phyloP scores from a whole-genome alignment of 1,140 invertebrate genomes.

The Drosophila teissieri region DNA sequence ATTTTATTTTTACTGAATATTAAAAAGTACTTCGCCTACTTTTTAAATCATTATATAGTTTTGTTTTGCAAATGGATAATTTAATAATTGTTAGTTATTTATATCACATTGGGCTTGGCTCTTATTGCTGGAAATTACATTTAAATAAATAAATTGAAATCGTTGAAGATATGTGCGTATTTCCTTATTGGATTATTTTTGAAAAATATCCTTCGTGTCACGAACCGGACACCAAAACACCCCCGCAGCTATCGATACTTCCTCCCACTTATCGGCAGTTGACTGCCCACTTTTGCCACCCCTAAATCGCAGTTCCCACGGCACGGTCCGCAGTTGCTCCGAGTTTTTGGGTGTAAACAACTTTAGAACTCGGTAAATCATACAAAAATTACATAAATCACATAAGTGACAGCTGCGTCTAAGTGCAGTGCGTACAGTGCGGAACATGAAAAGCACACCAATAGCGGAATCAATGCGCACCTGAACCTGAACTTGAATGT shows the following conservation, averaged over 20 bases:
- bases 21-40: too few species aligned
- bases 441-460: constrained; percentile 1
- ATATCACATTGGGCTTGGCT: too few species aligned
- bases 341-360: constrained; percentile 31
- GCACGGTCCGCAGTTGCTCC: constrained; percentile 4
- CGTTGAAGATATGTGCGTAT: too few species aligned
- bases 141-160: too few species aligned
- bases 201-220: too few species aligned
- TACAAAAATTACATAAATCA: constrained; percentile 34
- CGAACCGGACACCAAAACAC: not conserved
- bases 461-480: constrained; percentile 31
- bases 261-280: not conserved
- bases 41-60: too few species aligned
- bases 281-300: constrained; percentile 6
- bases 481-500: constrained; percentile 66
- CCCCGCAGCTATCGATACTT: not conserved
- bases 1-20: too few species aligned
- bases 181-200: too few species aligned
- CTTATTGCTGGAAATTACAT: too few species aligned
- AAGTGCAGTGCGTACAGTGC: constrained; percentile 15
- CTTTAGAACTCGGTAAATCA: constrained; percentile 4
- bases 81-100: too few species aligned
- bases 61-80: too few species aligned
- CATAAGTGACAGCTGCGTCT: constrained; percentile 23
- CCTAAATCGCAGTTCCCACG: constrained; percentile 26